Evolutionary conservation across 2,113 vertebrate genomes (phyloP), one percentile per base, ranked within the genome.

Genomic region (Nothobranchius furzeri): DNA sequence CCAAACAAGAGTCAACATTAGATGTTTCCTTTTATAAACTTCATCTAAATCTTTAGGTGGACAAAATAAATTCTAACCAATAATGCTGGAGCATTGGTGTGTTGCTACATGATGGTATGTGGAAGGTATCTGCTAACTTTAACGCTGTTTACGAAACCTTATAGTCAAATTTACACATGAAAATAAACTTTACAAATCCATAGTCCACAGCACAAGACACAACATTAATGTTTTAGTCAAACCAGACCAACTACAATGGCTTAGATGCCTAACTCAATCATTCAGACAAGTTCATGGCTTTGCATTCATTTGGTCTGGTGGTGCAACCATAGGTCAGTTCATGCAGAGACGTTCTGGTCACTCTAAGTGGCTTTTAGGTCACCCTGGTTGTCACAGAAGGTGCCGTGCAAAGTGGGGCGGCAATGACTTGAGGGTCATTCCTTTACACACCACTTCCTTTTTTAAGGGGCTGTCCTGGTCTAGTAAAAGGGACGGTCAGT

Each of bases 371-470:
- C 61, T 48, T 43, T 81, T 58, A 70, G 77, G 81, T 88, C 80
- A 75, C 64, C 51, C n/a, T 1, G 54, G 76, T 65, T 79, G 76
- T 84, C 79, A 68, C 59, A 68, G 43, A 62, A 79, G 50, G 81
- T 49, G 43, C 68, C 60, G 68, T 64, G 61, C 58, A 83, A 73
- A 68, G 56, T 77, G 45, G 58, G 66, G 35, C 67, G 74, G 52
- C 55, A 61, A 64, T 68, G 64, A 74, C 62, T 66, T 55, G 36
- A 75, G 85, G 85, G 88, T 87, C 85, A 90, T 88, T 90, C 88
- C 84, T 89, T 88, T 87, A 89, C 88, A 87, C 85, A 88, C 61
- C 79, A 64, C 77, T 84, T 88, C 76, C 87, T 83, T 88, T 81
- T 82, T 83, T 71, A 74, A 79, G 53, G 76, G 64, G 56, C 42